These are phyloP conservation scores for Dasypus novemcinctus DNA, from an alignment of 2,113 vertebrate species.

Conservation along the genomic window DNA sequence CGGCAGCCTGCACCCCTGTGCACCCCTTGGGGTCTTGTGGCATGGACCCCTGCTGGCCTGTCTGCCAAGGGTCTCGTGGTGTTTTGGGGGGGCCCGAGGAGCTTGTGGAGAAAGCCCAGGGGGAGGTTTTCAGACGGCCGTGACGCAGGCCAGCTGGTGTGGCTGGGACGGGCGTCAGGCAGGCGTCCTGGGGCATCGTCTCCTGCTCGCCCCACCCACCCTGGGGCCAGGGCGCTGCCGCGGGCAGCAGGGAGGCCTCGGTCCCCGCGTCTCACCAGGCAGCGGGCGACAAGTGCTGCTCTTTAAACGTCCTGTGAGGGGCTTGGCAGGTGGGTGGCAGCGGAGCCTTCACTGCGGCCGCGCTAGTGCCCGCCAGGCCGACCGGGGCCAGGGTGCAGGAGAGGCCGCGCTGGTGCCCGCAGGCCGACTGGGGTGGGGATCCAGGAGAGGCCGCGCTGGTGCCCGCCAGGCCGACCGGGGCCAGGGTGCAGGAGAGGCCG, in stretches of 20 bases:
- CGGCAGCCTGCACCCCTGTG: too few species aligned
- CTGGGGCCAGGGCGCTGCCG: not conserved
- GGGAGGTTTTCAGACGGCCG: not conserved
- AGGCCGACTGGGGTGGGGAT: accelerated
- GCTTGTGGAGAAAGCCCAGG: not conserved
- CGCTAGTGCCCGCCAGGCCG: accelerated
- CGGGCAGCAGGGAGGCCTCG: too few species aligned
- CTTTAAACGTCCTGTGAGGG: not conserved
- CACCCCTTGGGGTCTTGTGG: not conserved
- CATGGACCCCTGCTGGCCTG: not conserved
- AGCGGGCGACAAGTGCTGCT: not conserved
- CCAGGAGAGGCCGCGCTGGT: not conserved
- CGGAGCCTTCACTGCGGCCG: not conserved
- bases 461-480: not conserved
- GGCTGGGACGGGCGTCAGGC: not conserved
- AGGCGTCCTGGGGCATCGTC: not conserved
- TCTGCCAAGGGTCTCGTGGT: not conserved
- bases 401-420: too few species aligned
- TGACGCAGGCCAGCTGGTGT: not conserved
- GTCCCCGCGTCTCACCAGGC: too few species aligned
- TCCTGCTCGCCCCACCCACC: accelerated
- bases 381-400: too few species aligned
- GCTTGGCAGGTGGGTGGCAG: not conserved
- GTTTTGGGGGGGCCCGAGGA: not conserved
- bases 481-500: not conserved